Conservation (phyloP, 1,140 invertebrate species). For the Brachionus manjavacas region DNA sequence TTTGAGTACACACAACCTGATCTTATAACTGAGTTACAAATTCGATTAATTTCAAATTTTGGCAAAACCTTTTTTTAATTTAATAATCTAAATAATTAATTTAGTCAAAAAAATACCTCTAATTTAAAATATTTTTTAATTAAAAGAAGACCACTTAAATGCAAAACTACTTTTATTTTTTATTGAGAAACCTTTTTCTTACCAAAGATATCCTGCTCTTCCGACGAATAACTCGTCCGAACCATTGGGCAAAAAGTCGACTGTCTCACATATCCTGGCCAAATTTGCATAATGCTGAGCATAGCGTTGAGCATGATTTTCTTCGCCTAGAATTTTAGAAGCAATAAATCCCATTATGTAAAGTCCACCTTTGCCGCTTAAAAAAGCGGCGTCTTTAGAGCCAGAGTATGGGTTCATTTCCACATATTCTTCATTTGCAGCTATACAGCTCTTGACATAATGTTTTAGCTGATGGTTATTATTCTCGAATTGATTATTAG, state of each 20-base stretch:
- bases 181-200: not conserved
- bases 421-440: slow-evolving; percentile 28
- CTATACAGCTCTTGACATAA: slow-evolving; percentile 16
- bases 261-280: not conserved
- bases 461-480: not conserved
- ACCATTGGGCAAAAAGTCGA: slow-evolving; percentile 27
- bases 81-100: too few species aligned
- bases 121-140: slow-evolving; percentile 6
- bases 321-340: not conserved
- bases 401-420: not conserved
- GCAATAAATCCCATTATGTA: slow-evolving; percentile 22
- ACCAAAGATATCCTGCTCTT: slow-evolving; percentile 69
- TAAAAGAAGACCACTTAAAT: slow-evolving; percentile 1
- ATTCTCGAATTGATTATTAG: not conserved
- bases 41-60: slow-evolving; percentile 14
- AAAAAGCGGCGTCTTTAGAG: slow-evolving; percentile 24
- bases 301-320: slow-evolving; percentile 16
- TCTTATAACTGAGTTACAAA: slow-evolving; percentile 27
- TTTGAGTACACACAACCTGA: slow-evolving; percentile 3
- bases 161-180: slow-evolving; percentile 49
- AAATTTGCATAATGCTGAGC: slow-evolving; percentile 22
- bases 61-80: not conserved
- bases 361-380: slow-evolving; percentile 11
- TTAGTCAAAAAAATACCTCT: not conserved
- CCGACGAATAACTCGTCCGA: slow-evolving; percentile 81